These are phyloP conservation scores for Amia ocellicauda DNA, from an alignment of 2,113 vertebrate species.

Conservation along the genomic window DNA sequence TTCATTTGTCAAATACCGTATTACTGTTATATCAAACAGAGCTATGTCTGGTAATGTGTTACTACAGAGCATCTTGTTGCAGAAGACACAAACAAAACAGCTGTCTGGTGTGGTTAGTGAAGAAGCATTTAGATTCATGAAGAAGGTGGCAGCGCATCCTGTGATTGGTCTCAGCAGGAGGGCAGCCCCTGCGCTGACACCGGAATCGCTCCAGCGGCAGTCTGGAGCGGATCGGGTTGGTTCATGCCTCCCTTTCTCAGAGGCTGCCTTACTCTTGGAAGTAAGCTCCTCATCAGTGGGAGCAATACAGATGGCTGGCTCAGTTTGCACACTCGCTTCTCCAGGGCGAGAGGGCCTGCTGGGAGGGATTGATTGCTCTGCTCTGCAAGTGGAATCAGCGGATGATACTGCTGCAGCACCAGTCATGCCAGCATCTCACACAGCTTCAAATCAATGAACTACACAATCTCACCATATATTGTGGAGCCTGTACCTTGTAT, in stretches of 20 bases:
- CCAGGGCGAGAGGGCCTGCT: slow-evolving; percentile 4
- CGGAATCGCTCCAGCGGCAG: neutral
- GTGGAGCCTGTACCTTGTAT: too few species aligned
- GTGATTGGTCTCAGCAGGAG: neutral
- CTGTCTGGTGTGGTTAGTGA: too few species aligned
- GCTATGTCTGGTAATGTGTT: too few species aligned
- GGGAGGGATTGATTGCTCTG: slow-evolving; percentile 40
- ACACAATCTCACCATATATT: too few species aligned
- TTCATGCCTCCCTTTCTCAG: neutral
- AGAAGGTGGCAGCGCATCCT: neutral
- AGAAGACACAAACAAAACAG: too few species aligned
- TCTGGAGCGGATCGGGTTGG: too few species aligned
- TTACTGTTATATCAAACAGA: too few species aligned
- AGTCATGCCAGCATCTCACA: slow-evolving; percentile 29
- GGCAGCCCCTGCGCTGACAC: too few species aligned
- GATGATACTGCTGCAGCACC: slow-evolving; percentile 43
- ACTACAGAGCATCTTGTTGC: too few species aligned
- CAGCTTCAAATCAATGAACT: slow-evolving; percentile 9
- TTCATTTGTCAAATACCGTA: too few species aligned
- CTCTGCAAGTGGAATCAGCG: slow-evolving; percentile 35
- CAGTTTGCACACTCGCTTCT: slow-evolving; percentile 30
- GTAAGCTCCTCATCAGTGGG: neutral
- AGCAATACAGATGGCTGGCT: slow-evolving; percentile 28
- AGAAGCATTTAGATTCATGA: neutral
- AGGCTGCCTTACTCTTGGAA: neutral